Evolutionary conservation across 2,888 invertebrate species (phyloP), one percentile per base, ranked within the genome.

Genomic region (Trichopria drosophilae): DNA sequence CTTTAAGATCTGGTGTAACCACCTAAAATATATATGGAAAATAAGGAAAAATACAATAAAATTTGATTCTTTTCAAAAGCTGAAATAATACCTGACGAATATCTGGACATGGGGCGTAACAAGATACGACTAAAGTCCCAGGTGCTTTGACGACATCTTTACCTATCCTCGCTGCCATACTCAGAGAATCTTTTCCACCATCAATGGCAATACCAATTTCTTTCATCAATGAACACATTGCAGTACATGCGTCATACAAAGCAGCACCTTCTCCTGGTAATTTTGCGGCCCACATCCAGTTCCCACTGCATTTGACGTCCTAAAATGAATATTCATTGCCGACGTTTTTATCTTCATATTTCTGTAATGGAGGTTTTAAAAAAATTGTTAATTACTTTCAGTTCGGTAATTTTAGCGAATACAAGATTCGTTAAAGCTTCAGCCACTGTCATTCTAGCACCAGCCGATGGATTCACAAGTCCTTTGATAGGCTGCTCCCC

Each of bases 221-320:
- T 5, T 79, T 77, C 92, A 98, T 92, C 3, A 93, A 81, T 4
- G 78, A 77, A 70, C 95, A 94, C 83, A 97, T 88, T 15, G 94
- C 92, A 31, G 79, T 78, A 69, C 97, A 97, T 0, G 98, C 93
- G 55, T 86, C 86, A 55, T 87, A 88, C 19, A 98, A 79, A 13
- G 86, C 84, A 2, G 90, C 92, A 2, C 97, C 97, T 74, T 96
- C 97, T 0, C 89, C 91, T 0, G 90, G 87, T 12, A 94, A 79
- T 78, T 98, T 98, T n/a, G 97, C 97, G 0, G 95, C 88, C 98
- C 97, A 98, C 98, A 98, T 99, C 98, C 98, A 99, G 77, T 99
- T 99, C 12, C 93, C 97, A 31, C 94, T 94, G 74, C 97, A 96
- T 77, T 98, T 98, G 2, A 98, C 88, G 76, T 98, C 97, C 76